These are phyloP conservation scores for Pteronotus mesoamericanus DNA, from an alignment of 2,797 vertebrate genomes.

Conservation along the genomic window DNA sequence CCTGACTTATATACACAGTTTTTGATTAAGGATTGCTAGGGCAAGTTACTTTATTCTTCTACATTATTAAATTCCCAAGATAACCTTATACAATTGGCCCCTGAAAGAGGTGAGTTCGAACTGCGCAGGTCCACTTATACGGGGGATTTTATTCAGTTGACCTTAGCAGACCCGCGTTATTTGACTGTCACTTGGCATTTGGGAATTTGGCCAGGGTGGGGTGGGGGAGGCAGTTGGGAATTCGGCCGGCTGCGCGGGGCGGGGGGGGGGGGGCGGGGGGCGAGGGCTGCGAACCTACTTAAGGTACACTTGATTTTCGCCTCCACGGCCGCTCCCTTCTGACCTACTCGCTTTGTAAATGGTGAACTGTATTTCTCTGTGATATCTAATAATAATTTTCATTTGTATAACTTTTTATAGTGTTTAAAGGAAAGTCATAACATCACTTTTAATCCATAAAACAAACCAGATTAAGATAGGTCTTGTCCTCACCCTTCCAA, in stretches of 20 bases:
- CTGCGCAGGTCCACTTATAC: no score
- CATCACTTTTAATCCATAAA: not conserved
- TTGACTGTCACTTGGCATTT: not conserved
- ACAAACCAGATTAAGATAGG: not conserved
- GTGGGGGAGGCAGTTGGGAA: not conserved
- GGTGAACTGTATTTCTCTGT: not conserved
- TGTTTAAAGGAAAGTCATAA: not conserved
- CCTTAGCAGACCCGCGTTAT: not conserved
- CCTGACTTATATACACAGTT: not conserved
- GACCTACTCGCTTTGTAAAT: not conserved
- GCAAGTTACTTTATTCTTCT: not conserved
- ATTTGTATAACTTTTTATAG: not conserved
- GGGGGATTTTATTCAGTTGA: not conserved
- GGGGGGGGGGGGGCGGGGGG: not conserved
- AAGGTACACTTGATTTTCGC: not conserved
- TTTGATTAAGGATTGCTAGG: not conserved
- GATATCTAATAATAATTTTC: accelerated
- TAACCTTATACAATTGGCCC: not conserved
- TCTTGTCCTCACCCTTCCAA: accelerated
- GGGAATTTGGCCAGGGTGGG: not conserved
- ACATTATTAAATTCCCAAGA: not conserved
- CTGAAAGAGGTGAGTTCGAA: not conserved
- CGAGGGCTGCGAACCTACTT: not conserved
- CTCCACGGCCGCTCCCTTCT: no score
- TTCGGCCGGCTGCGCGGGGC: no score